Conservation (phyloP, 2,797 vertebrate genomes). For the Chlorospingus flavigularis region DNA sequence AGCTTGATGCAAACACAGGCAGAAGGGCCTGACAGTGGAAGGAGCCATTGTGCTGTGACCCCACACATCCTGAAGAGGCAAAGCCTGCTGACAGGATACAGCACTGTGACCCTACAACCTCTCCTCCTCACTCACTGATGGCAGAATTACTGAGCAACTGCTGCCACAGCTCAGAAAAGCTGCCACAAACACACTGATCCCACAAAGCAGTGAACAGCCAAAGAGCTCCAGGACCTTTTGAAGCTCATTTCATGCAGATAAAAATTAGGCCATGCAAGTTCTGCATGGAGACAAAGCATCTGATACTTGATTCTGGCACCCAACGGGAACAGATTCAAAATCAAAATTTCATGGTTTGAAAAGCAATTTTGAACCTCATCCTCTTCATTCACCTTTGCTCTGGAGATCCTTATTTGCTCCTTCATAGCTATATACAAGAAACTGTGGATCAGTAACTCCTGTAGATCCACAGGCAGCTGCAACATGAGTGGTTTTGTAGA, state of each 20-base stretch:
- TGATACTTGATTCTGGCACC: background rate
- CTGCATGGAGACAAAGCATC: accelerated
- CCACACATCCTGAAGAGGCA: background rate
- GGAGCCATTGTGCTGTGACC: background rate
- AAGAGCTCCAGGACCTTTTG: background rate
- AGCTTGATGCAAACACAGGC: background rate
- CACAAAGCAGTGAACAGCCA: background rate
- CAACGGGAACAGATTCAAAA: background rate
- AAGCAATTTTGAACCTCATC: background rate
- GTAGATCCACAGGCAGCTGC: background rate
- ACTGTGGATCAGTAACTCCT: background rate
- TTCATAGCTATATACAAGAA: background rate
- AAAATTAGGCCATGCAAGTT: background rate
- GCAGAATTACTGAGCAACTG: background rate
- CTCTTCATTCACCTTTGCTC: background rate
- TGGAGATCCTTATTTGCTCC: background rate
- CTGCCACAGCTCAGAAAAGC: background rate
- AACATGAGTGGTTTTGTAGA: background rate
- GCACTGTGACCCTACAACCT: background rate
- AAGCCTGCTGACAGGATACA: background rate
- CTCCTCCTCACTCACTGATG: background rate
- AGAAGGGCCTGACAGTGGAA: background rate
- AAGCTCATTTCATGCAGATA: background rate
- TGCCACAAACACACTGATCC: background rate
- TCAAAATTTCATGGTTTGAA: background rate